Base-by-base conservation (phyloP, 1,140 invertebrate species). In the Drosophila triauraria region DNA sequence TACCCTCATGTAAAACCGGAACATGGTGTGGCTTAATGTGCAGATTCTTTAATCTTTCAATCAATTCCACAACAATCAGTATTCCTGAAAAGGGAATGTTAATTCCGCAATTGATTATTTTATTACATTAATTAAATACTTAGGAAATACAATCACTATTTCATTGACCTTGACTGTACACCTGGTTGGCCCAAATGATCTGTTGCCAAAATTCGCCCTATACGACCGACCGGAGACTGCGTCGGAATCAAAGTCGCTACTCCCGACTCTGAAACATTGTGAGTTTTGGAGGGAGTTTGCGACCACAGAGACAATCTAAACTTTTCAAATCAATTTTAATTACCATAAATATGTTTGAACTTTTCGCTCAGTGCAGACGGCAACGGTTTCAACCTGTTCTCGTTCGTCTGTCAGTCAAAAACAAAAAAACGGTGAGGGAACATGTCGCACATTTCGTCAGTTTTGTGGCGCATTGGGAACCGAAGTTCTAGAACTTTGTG, bases 281-380 rank as follows among this genome's bases (percentile, higher is more conserved):
- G 75, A 40, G 54, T 72, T 72, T 60, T 25, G 69, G 48, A 43
- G 61, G 65, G 56, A 64, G 50, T 72, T 65, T 72, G 82, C 65
- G 69, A 61, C 71, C 85, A 61, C 70, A 90, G 60, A 90, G 86
- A 90, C 85, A 85, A 84, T 84, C 88, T 84, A 91, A 91, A 91
- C 87, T 91, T 91, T 91, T 91, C 88, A 75, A 91, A 91, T 91
- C 87, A 91, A 91, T 91, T 91, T 91, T 91, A 91, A 91, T 91
- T 91, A 91, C 83, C 87, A 91, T 84, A 87, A 87, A 91, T 91
- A 87, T 88, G 71, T 75, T 68, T 83, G 65, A 87, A 72, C 87
- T 82, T 87, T 74, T 74, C 67, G 67, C 60, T 72, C 63, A 48
- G 54, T 64, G 53, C 62, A 80, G 51, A 61, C 62, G 63, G 40